These are phyloP conservation scores for Semnornis frantzii DNA, from an alignment of 2,113 vertebrate genomes.

Conservation along the genomic window DNA sequence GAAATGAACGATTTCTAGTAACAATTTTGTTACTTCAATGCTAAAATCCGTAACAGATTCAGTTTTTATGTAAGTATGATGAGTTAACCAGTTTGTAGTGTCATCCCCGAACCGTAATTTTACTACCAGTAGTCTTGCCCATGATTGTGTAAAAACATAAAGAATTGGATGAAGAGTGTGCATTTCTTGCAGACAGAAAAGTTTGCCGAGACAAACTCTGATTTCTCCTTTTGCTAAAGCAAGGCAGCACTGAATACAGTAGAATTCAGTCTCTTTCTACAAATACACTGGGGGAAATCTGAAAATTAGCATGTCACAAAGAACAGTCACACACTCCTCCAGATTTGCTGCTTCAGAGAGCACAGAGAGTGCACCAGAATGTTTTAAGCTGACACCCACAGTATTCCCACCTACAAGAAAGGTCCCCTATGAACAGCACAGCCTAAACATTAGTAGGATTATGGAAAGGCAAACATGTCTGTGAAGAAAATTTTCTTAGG, in stretches of 20 bases:
- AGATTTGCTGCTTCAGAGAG: background rate
- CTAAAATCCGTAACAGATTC: background rate
- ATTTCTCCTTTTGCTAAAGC: background rate
- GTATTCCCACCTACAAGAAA: conserved; percentile 9
- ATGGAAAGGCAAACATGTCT: conserved; percentile 1
- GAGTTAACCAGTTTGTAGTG: background rate
- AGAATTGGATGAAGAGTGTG: background rate
- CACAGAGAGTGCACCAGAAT: background rate
- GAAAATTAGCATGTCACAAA: conserved; percentile 11
- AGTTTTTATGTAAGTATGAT: background rate
- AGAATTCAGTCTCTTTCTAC: background rate
- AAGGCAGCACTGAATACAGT: background rate
- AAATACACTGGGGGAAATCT: background rate
- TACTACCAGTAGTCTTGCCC: background rate
- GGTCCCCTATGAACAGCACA: background rate
- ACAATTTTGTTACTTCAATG: background rate
- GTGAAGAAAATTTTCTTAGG: background rate
- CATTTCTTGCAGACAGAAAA: background rate
- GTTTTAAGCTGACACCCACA: conserved; percentile 29
- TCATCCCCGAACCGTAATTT: background rate
- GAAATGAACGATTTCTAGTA: background rate
- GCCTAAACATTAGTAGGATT: conserved; percentile 34
- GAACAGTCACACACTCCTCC: conserved; percentile 10
- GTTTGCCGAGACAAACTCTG: background rate
- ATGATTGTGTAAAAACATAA: background rate